A percentile compares a stretch with the other conserved stretches of the same genome.
Conservation (phyloP, 23 tunicate genomes). For the Styela clava region DNA sequence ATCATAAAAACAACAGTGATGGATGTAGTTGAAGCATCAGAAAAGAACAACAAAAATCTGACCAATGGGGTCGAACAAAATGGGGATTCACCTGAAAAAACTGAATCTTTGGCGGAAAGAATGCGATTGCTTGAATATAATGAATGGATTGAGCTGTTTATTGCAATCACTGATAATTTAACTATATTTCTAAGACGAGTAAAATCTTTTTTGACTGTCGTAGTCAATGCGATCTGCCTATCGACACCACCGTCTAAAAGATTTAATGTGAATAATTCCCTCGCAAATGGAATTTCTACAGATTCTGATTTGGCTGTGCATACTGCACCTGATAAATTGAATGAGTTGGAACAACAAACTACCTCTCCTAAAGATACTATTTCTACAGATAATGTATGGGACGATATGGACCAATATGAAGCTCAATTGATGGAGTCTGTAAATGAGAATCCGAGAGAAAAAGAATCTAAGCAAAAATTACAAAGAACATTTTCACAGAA, state of each 20-base stretch:
- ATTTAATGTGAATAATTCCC: neutral
- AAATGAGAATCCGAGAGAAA: neutral
- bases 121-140: conserved; percentile 50
- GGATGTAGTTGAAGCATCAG: conserved; percentile 37
- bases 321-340: neutral
- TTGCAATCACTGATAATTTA: conserved; percentile 42
- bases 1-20: conserved; percentile 61
- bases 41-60: neutral
- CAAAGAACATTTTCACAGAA: neutral
- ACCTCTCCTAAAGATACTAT: neutral
- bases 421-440: conserved; percentile 22
- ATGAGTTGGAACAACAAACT: neutral
- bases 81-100: conserved; percentile 24
- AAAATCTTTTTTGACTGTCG: conserved; percentile 47
- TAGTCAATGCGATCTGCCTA: conserved; percentile 29
- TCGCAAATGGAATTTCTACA: neutral
- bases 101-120: conserved; percentile 54
- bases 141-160: conserved; percentile 59
- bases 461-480: neutral
- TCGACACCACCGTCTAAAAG: conserved; percentile 4
- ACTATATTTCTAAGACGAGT: conserved; percentile 49
- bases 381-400: conserved; percentile 6
- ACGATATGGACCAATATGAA: conserved; percentile 36
- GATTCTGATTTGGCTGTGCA: neutral
- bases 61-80: conserved; percentile 4